These are phyloP conservation scores for Parelbella ahira DNA, from an alignment of 2,888 invertebrate genomes.

Conservation along the genomic window DNA sequence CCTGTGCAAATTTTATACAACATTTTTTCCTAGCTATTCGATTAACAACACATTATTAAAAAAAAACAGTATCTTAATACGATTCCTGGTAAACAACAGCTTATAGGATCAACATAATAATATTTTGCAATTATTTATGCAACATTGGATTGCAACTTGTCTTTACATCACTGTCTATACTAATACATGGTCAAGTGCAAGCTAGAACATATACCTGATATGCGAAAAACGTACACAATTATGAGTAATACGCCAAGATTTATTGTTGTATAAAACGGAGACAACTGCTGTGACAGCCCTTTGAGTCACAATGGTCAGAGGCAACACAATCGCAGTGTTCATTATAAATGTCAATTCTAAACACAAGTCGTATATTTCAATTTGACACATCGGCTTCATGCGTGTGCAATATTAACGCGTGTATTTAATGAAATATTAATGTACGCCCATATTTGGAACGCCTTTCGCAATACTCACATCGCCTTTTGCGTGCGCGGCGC, in stretches of 20 bases:
- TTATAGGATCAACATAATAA: no score
- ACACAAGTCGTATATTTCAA: conserved; percentile 53
- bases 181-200: no score
- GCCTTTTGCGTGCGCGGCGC: conserved; percentile 36
- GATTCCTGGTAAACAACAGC: no score
- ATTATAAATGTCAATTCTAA: conserved; percentile 51
- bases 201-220: no score
- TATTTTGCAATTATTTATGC: no score
- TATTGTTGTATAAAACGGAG: conserved; percentile 17
- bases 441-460: conserved; percentile 41
- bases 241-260: conserved; percentile 21
- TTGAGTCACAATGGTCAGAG: conserved; percentile 19
- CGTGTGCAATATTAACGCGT: conserved; percentile 39
- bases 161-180: no score
- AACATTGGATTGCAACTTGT: no score
- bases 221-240: conserved; percentile 15
- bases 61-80: no score
- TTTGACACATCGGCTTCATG: conserved; percentile 54
- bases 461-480: conserved; percentile 33
- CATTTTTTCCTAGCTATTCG: no score
- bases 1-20: no score
- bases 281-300: conserved; percentile 12
- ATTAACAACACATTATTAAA: no score
- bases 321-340: conserved; percentile 26
- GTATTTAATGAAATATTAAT: conserved; percentile 58